phyloP scores from a whole-genome alignment of 2,113 vertebrate genomes.

The Triplophysa siluroides region DNA sequence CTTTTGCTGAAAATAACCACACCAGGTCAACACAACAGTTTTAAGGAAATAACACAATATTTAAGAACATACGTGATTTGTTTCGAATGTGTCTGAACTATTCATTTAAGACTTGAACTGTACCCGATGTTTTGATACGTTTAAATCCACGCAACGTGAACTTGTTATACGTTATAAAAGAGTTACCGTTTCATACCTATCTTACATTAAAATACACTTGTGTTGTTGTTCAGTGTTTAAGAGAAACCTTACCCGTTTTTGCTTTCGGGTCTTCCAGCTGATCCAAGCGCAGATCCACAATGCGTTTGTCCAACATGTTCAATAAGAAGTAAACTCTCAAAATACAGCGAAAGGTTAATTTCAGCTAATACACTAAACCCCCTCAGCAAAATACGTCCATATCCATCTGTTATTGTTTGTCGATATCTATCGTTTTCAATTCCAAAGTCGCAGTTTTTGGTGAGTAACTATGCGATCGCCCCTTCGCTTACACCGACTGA shows the following conservation, averaged over 20 bases:
- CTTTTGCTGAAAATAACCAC: slow-evolving; percentile 59
- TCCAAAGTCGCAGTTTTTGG: background rate
- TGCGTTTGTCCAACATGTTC: slow-evolving; percentile 64
- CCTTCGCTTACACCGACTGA: background rate
- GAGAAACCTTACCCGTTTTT: slow-evolving; percentile 52
- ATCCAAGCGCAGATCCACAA: slow-evolving; percentile 54
- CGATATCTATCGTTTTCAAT: background rate
- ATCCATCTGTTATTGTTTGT: background rate
- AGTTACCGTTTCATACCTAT: too few relatives aligned
- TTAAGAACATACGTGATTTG: background rate
- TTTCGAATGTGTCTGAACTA: background rate
- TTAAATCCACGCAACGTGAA: too few relatives aligned
- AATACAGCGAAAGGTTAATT: slow-evolving; percentile 1
- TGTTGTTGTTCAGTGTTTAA: too few relatives aligned
- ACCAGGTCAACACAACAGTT: background rate
- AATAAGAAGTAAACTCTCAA: background rate
- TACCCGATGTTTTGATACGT: too few relatives aligned
- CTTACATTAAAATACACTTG: background rate
- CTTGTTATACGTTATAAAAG: too few relatives aligned
- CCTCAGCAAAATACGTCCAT: slow-evolving; percentile 36
- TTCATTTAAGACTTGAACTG: background rate
- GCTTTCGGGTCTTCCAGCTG: slow-evolving; percentile 51
- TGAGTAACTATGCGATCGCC: background rate
- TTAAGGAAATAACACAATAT: background rate
- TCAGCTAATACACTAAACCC: background rate